Percentiles rank a stretch among this genome's conserved stretches.
Conservation (phyloP, 2,113 vertebrate species). For the Helogale parvula region DNA sequence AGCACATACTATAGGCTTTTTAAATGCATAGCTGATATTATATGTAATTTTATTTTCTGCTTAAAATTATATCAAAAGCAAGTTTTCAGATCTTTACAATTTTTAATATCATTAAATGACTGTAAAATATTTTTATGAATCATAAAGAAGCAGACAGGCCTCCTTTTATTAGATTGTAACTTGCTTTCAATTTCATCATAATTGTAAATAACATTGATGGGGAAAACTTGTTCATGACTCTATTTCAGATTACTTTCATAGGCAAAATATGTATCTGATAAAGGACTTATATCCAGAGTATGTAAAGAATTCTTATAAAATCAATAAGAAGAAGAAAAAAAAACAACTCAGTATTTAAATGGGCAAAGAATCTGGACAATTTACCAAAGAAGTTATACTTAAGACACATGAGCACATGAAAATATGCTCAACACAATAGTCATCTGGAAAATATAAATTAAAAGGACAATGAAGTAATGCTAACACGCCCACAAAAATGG, state of each 20-base stretch:
- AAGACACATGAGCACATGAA: constrained; percentile 16
- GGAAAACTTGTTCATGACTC: background rate
- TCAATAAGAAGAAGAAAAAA: background rate
- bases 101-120: constrained; percentile 41
- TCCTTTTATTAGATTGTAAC: background rate
- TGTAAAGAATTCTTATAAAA: background rate
- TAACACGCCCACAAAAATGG: background rate
- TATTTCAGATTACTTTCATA: constrained; percentile 25
- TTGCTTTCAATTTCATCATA: background rate
- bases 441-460: constrained; percentile 22
- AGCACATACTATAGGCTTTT: background rate
- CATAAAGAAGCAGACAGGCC: background rate
- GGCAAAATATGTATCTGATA: background rate
- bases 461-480: background rate
- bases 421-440: background rate
- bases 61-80: constrained; percentile 42
- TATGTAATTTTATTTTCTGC: constrained; percentile 24
- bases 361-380: background rate
- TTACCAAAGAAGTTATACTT: constrained; percentile 14
- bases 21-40: background rate
- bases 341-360: constrained; percentile 10
- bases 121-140: constrained; percentile 23
- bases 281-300: background rate
- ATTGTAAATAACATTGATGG: background rate
- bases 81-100: background rate